A percentile compares a stretch with the other conserved stretches of the same genome.
phyloP scores from a whole-genome alignment of 2,888 invertebrate genomes.

The Sarcophaga subvicina region DNA sequence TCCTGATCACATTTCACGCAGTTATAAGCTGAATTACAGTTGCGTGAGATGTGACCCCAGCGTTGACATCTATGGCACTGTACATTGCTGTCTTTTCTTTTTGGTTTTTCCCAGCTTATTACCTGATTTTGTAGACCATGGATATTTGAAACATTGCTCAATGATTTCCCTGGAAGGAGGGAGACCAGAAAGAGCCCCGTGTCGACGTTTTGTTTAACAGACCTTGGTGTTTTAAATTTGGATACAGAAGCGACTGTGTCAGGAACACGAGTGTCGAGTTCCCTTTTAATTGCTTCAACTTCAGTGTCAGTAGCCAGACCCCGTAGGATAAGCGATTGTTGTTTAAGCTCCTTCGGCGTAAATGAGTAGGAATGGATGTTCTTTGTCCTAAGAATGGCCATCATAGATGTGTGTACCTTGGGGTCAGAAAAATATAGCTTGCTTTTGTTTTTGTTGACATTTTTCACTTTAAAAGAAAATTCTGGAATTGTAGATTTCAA shows the following conservation, averaged over 20 bases:
- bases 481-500: not conserved
- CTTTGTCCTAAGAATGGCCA: not conserved
- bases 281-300: not conserved
- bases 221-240: conserved; percentile 7
- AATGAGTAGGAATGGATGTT: not conserved
- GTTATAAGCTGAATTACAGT: no score
- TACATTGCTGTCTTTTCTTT: not conserved
- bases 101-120: conserved; percentile 17
- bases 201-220: not conserved
- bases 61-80: not conserved
- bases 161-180: not conserved
- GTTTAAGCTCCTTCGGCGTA: not conserved
- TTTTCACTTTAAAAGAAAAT: not conserved
- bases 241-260: conserved; percentile 5
- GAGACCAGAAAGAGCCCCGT: conserved; percentile 8
- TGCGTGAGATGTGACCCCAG: no score
- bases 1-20: conserved; percentile 6
- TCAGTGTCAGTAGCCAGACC: not conserved
- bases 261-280: not conserved
- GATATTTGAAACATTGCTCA: not conserved
- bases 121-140: not conserved
- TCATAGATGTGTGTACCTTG: not conserved
- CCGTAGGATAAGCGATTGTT: not conserved
- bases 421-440: not conserved
- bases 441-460: not conserved